Evolutionary conservation across 2,113 vertebrate genomes (phyloP), one percentile per base, ranked within the genome.

Genomic region (Entosphenus tridentatus): DNA sequence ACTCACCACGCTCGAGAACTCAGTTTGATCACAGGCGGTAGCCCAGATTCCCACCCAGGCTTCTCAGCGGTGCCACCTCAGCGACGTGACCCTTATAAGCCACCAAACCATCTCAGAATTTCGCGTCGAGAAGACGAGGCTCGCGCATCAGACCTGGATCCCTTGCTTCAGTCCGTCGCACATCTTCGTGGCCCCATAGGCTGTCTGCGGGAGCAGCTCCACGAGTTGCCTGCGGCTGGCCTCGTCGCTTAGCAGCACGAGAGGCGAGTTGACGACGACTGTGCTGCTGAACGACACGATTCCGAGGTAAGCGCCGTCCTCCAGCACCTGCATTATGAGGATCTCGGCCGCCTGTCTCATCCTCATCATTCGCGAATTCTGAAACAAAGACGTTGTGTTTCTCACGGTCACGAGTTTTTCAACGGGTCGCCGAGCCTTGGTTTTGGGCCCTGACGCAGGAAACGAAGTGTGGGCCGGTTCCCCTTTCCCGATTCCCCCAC

Each of bases 111-210:
- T 7, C 39, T 39, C 39, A 21, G 21, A 21, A 21, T 21, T 21
- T 21, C 3, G 21, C 21, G 21, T 21, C 21, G 21, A 21, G 21
- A 3, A 21, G 21, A 39, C 39, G 6, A 39, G 39, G 39, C 39
- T 39, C n/a, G 39, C 6, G 39, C 39, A 68, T 68, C 67, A 12
- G 12, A 68, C 67, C 67, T 68, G 9, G 11, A 68, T 39, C 11
- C 12, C 67, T 55, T 12, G 12, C 67, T 55, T 17, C 7, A 68
- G 67, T 17, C 67, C 67, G 55, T 55, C 55, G 67, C 67, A 68
- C 17, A 68, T 68, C 12, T 68, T 68, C 55, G 67, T 68, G 12
- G 17, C 67, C 11, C 67, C 67, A 12, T 68, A 17, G 12, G 67
- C 67, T 9, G 12, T 68, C 11, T 17, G 18, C 18, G 67, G 67